phyloP scores from a whole-genome alignment of 2,888 invertebrate genomes.

The Eilema caniola region DNA sequence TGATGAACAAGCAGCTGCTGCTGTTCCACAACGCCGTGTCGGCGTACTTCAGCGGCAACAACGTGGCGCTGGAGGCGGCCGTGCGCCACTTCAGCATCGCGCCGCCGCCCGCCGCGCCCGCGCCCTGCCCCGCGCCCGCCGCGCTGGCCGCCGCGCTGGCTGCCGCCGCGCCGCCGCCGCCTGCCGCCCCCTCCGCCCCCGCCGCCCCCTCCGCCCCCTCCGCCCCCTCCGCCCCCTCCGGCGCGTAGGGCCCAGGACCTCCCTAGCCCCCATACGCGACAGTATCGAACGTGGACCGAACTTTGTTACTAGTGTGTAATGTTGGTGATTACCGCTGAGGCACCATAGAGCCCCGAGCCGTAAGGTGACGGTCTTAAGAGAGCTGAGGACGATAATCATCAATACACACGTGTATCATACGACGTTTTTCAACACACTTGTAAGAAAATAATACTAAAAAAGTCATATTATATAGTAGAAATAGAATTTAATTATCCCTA shows the following conservation, averaged over 20 bases:
- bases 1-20: conserved; percentile 99
- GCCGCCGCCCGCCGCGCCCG: conserved; percentile 46
- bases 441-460: too few relatives aligned
- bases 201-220: conserved; percentile 43
- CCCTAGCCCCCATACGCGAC: background rate
- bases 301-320: too few relatives aligned
- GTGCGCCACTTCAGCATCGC: conserved; percentile 98
- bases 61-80: conserved; percentile 96
- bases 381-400: too few relatives aligned
- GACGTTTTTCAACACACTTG: too few relatives aligned
- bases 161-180: conserved; percentile 32
- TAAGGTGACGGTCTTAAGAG: too few relatives aligned
- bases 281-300: too few relatives aligned
- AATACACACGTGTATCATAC: too few relatives aligned
- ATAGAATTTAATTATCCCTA: too few relatives aligned
- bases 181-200: conserved; percentile 38
- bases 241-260: conserved; percentile 16
- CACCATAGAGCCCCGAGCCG: too few relatives aligned
- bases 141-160: conserved; percentile 35
- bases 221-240: conserved; percentile 29
- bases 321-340: too few relatives aligned
- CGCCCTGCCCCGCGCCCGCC: conserved; percentile 42
- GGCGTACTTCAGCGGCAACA: conserved; percentile 99
- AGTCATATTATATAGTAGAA: too few relatives aligned
- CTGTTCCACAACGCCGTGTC: conserved; percentile 98